These are phyloP conservation scores for Aphis gossypii DNA, from an alignment of 1,140 invertebrate genomes.

Conservation along the genomic window DNA sequence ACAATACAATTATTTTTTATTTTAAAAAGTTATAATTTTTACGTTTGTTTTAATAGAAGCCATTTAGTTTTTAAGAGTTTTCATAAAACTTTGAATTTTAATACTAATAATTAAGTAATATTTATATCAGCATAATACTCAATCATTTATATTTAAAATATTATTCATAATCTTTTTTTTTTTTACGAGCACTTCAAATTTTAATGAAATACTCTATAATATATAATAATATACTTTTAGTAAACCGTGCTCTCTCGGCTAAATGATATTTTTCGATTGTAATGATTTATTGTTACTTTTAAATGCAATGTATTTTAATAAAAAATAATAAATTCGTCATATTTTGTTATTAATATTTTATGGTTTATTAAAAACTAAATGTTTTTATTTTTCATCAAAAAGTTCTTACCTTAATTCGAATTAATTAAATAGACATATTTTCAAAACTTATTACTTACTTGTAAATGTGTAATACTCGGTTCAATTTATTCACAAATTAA, in stretches of 20 bases:
- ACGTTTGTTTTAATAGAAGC: not conserved
- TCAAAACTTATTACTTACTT: not conserved
- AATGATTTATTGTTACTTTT: conserved; percentile 8
- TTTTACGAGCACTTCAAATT: not conserved
- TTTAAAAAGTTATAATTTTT: not conserved
- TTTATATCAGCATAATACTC: not conserved
- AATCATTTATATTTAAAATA: not conserved
- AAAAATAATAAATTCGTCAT: not conserved
- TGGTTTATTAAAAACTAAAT: not conserved
- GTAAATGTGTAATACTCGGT: not conserved
- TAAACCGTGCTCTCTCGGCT: not conserved
- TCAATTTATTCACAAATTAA: not conserved
- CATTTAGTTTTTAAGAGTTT: not conserved
- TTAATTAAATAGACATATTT: not conserved
- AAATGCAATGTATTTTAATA: not conserved
- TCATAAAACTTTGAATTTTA: not conserved
- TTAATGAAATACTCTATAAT: not conserved
- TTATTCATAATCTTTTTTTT: not conserved
- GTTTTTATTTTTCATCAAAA: not conserved
- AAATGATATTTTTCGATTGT: not conserved
- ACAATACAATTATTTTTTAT: not conserved
- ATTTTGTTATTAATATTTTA: not conserved
- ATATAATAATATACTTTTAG: not conserved
- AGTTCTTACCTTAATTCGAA: not conserved
- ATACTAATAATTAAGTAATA: not conserved